Evolutionary conservation across 2,113 vertebrate genomes (phyloP), one percentile per base, ranked within the genome.

Genomic region (Melanocharis versteri): DNA sequence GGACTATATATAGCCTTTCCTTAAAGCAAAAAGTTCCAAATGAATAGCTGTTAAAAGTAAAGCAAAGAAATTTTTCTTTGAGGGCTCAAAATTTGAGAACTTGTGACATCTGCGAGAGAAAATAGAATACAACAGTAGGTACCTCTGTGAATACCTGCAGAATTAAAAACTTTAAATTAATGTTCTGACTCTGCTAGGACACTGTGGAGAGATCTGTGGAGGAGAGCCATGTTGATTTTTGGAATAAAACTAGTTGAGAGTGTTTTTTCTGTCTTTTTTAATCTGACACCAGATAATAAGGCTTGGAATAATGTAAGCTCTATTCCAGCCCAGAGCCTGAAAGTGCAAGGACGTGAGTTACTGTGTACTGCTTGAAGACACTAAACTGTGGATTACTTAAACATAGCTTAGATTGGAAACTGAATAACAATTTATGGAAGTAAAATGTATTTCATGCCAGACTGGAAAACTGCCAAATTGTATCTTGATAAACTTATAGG

Each of bases 351-450:
- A 62, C 9, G 4, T 45, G n/a, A 51, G 44, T 91, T 88, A 84
- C 86, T 92, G 93, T 93, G 93, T 96, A 40, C 96, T 96, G 94
- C 96, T 60, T 89, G 77, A 92, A 72, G 57, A 87, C 79, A 42
- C 61, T 66, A 58, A 93, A 88, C 79, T 95, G 87, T 86, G 70
- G 65, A n/a, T 91, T 79, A 40, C 31, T 88, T 81, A 61, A 15
- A 40, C 10, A 2, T 65, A 71, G 53, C 91, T 69, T 66, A 54
- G 37, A 54, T 60, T 94, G 82, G 62, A 85, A 95, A 81, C 26
- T 44, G 45, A 92, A 15, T 76, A 75, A 58, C 15, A 51, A 5
- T 60, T 94, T 76, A 65, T 64, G 61, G 68, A 95, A 97, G 33
- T 83, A 91, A 88, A 95, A 50, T 44, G 11, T 84, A 79, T 87